phyloP scores from a whole-genome alignment of 1,140 invertebrate species.

The Nasonia giraulti region DNA sequence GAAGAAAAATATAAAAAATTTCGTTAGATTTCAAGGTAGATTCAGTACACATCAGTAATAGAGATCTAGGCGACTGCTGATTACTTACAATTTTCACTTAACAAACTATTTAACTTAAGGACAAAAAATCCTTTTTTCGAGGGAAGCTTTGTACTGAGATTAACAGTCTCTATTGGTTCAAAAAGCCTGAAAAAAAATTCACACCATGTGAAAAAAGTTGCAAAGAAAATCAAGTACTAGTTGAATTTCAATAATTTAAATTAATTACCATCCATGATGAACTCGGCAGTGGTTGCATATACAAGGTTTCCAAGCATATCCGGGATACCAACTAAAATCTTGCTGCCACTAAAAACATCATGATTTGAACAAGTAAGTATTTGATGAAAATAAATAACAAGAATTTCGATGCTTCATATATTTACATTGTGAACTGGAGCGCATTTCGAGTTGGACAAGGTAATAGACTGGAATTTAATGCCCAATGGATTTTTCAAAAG shows the following conservation, averaged over 20 bases:
- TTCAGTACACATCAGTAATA: background rate
- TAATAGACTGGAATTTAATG: conserved; percentile 72
- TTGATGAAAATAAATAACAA: background rate
- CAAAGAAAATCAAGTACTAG: background rate
- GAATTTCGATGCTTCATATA: background rate
- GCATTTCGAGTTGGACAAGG: conserved; percentile 73
- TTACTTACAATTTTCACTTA: conserved; percentile 65
- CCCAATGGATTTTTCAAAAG: conserved; percentile 74
- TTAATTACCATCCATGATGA: conserved; percentile 72
- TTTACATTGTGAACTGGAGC: conserved; percentile 64
- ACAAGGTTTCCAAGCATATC: conserved; percentile 72
- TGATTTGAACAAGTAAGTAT: conserved; percentile 13
- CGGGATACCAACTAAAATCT: conserved; percentile 70
- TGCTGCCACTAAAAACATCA: conserved; percentile 61
- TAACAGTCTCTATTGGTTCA: conserved; percentile 60
- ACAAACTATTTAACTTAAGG: conserved; percentile 62
- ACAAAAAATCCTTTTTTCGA: conserved; percentile 63
- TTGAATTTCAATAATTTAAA: conserved; percentile 23
- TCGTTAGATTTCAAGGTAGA: background rate
- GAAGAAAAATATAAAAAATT: conserved; percentile 41
- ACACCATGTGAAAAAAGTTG: background rate
- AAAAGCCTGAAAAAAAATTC: conserved; percentile 62
- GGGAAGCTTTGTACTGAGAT: conserved; percentile 50
- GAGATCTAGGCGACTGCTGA: background rate
- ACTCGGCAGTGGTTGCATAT: conserved; percentile 69